phyloP scores from a whole-genome alignment of 2,797 vertebrate genomes.

The Brachyalestes nurse region DNA sequence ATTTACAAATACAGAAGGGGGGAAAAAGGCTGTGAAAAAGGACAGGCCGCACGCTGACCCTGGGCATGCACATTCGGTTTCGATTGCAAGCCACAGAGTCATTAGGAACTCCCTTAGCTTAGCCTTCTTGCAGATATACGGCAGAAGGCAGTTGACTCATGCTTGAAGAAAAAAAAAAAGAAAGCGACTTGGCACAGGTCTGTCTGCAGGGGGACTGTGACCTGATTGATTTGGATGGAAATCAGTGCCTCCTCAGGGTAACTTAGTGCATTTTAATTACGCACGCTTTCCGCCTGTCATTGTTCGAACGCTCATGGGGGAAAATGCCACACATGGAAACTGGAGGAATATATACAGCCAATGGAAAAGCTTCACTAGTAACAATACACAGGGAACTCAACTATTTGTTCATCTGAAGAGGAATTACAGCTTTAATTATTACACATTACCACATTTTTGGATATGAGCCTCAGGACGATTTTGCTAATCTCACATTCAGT shows the following conservation, averaged over 20 bases:
- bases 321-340: constrained; percentile 13
- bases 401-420: neutral
- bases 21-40: neutral
- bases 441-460: neutral
- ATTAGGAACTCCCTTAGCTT: constrained; percentile 28
- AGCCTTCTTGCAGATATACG: constrained; percentile 27
- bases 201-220: constrained; percentile 32
- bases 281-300: constrained; percentile 30
- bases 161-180: constrained; percentile 27
- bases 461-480: neutral
- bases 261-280: constrained; percentile 43
- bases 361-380: neutral
- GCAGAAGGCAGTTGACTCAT: constrained; percentile 39
- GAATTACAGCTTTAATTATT: neutral
- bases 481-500: neutral
- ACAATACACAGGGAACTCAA: neutral
- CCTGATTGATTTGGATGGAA: constrained; percentile 55
- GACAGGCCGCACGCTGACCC: constrained; percentile 14
- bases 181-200: neutral
- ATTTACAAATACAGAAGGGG: constrained; percentile 16
- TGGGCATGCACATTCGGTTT: neutral
- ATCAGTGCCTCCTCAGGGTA: constrained; percentile 47
- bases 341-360: neutral
- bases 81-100: neutral
- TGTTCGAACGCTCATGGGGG: constrained; percentile 12